Base-by-base conservation (phyloP, 2,888 invertebrate species). In the Drosophila nr. perissopoda region DNA sequence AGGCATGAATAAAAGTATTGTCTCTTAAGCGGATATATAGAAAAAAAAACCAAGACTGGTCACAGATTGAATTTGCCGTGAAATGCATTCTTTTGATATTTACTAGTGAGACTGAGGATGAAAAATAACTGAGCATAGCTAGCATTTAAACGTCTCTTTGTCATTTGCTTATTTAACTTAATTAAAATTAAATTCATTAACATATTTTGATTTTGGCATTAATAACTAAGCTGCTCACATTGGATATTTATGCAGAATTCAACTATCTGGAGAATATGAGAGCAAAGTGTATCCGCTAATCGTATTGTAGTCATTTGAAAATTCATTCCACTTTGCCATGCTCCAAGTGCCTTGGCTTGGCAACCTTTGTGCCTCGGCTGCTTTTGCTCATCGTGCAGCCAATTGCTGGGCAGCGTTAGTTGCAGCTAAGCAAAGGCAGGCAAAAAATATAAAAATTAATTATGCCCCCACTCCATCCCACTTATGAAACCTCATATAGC, bases 401-500 rank as follows among this genome's bases (percentile, higher is more conserved):
- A 63, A 46, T 18, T 60, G 59, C 65, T 63, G 62, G 27, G 40
- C 74, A 70, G 46, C 58, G 48, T 57, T 58, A 54, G 75, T 46
- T 63, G 54, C 56, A 29, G 31, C 29, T 7, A 33, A 33, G 21
- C 13, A 31, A 29, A 42, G 16, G 53, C 18, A 57, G 25, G 27
- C 40, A 25, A 36, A 48, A 27, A 46, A 46, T 40, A 62, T 58
- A 84, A 75, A 83, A 69, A 87, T 84, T 88, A 84, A 88, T 84
- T 84, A 84, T 29, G 56, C 56, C 5, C 18, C 6, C n/a, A 4
- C 36, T 11, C 4, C 25, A 7, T 5, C 54, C 61, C 69, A 78
- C 82, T 74, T 52, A 70, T 53, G 61, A 69, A 70, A 60, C 65
- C 68, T 62, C 34, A 72, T 56, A 76, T 62, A 61, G 54, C 69